Evolutionary conservation across 2,797 vertebrate genomes (phyloP).

Genomic region (Labeo calbasu): DNA sequence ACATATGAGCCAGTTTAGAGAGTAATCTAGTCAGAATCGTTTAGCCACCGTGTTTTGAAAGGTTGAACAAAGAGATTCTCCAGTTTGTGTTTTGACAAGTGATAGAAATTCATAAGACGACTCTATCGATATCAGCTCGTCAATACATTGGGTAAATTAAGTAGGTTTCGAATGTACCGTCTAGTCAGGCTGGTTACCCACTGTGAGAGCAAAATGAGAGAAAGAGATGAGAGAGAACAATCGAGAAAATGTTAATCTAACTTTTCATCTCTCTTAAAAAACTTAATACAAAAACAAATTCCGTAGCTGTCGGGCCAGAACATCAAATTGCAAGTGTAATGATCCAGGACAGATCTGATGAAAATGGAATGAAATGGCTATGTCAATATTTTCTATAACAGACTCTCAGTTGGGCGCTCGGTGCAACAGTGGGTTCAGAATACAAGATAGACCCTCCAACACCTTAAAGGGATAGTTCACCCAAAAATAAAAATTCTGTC

Average conservation of each 20-base stretch:
- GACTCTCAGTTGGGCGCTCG: constrained; percentile 76
- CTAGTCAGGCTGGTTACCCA: constrained; percentile 95
- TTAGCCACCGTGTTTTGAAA: constrained; percentile 28
- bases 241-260: constrained; percentile 66
- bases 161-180: constrained; percentile 80
- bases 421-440: constrained; percentile 43
- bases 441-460: constrained; percentile 37
- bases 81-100: constrained; percentile 21
- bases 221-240: constrained; percentile 80
- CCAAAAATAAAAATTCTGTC: no score
- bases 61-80: constrained; percentile 28
- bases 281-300: constrained; percentile 77
- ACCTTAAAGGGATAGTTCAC: background rate
- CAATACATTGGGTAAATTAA: constrained; percentile 57
- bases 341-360: constrained; percentile 67
- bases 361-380: constrained; percentile 79
- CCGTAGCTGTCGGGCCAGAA: constrained; percentile 69
- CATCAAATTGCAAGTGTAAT: constrained; percentile 78
- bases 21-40: constrained; percentile 11
- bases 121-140: constrained; percentile 62
- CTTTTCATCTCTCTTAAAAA: constrained; percentile 59
- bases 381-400: constrained; percentile 77
- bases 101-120: constrained; percentile 38
- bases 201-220: constrained; percentile 73
- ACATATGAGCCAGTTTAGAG: background rate